Percentiles rank a stretch among this genome's conserved stretches.
Evolutionary conservation across 2,888 invertebrate genomes (phyloP).

Genomic region (Acanthopleura granulata): DNA sequence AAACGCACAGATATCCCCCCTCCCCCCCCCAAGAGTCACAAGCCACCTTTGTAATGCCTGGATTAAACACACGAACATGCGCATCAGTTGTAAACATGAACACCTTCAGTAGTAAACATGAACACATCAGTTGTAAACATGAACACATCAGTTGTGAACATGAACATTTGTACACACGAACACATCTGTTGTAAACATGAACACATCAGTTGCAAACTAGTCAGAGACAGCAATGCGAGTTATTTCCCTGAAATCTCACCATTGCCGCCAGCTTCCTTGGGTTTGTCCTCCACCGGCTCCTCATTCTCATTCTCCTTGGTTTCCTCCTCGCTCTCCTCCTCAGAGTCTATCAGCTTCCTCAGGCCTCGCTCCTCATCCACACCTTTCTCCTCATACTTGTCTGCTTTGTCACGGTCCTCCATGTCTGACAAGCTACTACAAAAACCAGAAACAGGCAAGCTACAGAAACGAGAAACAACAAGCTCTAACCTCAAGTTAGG

Average conservation of each 20-base stretch:
- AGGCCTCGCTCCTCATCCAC: slow-evolving; percentile 94
- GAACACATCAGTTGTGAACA: no score
- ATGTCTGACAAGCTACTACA: slow-evolving; percentile 46
- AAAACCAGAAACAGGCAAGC: not conserved
- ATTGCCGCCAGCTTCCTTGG: slow-evolving; percentile 26
- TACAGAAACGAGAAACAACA: no score
- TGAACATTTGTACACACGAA: no score
- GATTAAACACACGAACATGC: no score
- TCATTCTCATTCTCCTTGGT: slow-evolving; percentile 74
- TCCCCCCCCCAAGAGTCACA: no score
- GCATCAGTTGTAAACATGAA: no score
- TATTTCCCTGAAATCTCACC: not conserved
- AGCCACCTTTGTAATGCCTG: no score
- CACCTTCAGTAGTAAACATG: no score
- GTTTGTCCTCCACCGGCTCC: slow-evolving; percentile 42
- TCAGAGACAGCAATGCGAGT: no score
- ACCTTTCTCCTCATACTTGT: slow-evolving; percentile 82
- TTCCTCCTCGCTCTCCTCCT: slow-evolving; percentile 73
- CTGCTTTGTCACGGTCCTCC: slow-evolving; percentile 63
- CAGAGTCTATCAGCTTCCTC: slow-evolving; percentile 79
- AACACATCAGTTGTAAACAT: no score
- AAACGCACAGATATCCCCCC: no score
- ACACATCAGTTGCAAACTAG: not conserved
- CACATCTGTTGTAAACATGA: not conserved
- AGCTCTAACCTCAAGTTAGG: no score